Evolutionary conservation across 1,140 invertebrate genomes (phyloP), one percentile per base, ranked within the genome.

Genomic region (Spodoptera frugiperda): DNA sequence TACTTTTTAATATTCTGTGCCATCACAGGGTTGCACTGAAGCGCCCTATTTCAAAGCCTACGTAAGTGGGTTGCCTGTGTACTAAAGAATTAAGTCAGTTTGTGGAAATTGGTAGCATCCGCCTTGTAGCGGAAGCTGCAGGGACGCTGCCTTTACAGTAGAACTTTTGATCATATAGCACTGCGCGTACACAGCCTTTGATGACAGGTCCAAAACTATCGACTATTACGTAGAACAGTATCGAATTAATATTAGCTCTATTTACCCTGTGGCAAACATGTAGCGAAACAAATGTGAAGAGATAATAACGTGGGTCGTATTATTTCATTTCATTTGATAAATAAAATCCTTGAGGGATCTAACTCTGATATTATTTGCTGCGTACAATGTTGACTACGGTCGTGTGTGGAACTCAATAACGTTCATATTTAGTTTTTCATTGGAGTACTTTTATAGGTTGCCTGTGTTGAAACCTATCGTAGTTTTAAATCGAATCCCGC

Each of bases 401-500:
- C 55, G 21, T 67, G 63, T 25, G 44, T 48, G 63, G 33, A 53
- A 53, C 25, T 54, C 51, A 54, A 72, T 57, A 72, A 55, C 30
- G 30, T 39, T 65, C 21, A 54, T 67, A 70, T 70, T 55, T 76
- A 75, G 65, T 77, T 76, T 74, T 83, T 80, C 81, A 81, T 83
- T 78, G 49, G 57, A 73, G 59, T 57, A 71, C 44, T 76, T 82
- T 75, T 55, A 77, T 82, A 55, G 78, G 70, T 73, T 76, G 72
- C 54, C 71, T 46, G 72, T 79, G 76, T 83, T 33, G 39, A 59
- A 59, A 59, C 21, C 49, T 65, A 78, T 84, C 85, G 84, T 77
- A 82, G 82, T 85, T 89, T 90, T 86, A 89, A 91, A 90, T 90
- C 85, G 86, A 90, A 85, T 89, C 63, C 76, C 77, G 84, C 87